A percentile compares a stretch with the other conserved stretches of the same genome.
Evolutionary conservation across 1,140 invertebrate genomes (phyloP).

Genomic region (Archivesica marissinica): DNA sequence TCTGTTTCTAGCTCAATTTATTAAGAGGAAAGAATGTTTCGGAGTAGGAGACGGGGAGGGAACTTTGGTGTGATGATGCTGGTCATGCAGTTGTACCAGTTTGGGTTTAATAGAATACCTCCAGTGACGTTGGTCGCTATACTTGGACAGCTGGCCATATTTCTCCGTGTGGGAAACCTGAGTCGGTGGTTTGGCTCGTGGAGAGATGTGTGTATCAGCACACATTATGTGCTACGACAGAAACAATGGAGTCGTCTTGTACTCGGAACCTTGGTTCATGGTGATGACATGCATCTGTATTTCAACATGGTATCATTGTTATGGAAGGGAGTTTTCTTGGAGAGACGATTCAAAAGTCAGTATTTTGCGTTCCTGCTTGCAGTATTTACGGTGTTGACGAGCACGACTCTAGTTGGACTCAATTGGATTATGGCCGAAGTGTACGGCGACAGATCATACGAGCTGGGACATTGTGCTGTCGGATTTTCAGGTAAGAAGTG

Average conservation of each 20-base stretch:
- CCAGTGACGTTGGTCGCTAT: conserved; percentile 87
- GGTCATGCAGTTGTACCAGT: conserved; percentile 75
- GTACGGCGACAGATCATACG: conserved; percentile 79
- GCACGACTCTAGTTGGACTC: conserved; percentile 86
- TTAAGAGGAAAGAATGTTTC: conserved; percentile 52
- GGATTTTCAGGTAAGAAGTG: conserved; percentile 87
- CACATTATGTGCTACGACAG: conserved; percentile 85
- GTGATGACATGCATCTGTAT: conserved; percentile 90
- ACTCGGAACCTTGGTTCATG: conserved; percentile 88
- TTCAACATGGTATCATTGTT: conserved; percentile 91
- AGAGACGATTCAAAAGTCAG: conserved; percentile 86
- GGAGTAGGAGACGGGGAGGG: conserved; percentile 59
- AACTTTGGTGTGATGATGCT: conserved; percentile 77
- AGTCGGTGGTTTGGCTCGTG: conserved; percentile 70
- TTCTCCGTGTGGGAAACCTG: conserved; percentile 73
- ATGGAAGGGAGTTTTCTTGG: conserved; percentile 87
- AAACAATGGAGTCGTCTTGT: conserved; percentile 87
- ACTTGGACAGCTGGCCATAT: conserved; percentile 81
- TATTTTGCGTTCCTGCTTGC: conserved; percentile 87
- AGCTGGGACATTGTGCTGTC: conserved; percentile 87
- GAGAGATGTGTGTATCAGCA: conserved; percentile 87
- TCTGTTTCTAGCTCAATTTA: too few relatives aligned
- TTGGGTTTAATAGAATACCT: conserved; percentile 87
- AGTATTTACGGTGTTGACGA: conserved; percentile 86
- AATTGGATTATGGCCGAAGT: conserved; percentile 75